Percentiles rank a stretch among this genome's conserved stretches.
These are phyloP conservation scores for Syncerus caffer DNA, from an alignment of 2,797 vertebrate genomes.

Conservation along the genomic window DNA sequence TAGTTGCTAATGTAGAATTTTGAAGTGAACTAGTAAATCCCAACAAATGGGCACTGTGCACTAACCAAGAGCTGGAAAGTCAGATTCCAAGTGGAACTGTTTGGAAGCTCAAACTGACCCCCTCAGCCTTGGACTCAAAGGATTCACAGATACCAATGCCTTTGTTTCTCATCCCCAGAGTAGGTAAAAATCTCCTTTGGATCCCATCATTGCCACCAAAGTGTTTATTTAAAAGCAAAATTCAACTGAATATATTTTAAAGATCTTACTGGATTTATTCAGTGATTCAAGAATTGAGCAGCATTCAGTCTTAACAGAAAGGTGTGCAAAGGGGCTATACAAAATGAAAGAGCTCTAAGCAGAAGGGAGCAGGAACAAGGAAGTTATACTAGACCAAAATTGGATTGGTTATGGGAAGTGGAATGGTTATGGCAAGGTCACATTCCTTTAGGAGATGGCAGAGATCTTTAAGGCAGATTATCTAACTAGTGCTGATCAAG, in stretches of 20 bases:
- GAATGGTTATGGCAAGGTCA: not conserved
- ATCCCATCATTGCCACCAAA: not conserved
- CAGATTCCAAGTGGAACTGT: not conserved
- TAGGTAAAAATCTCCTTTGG: not conserved
- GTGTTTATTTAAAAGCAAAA: not conserved
- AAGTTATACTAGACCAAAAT: not conserved
- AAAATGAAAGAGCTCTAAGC: not conserved
- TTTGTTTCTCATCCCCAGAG: not conserved
- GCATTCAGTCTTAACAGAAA: not conserved
- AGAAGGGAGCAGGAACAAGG: not conserved
- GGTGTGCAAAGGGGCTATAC: not conserved
- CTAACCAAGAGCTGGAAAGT: not conserved
- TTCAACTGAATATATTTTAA: not conserved
- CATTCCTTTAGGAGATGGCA: not conserved
- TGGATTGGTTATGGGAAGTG: not conserved
- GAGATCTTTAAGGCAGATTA: not conserved
- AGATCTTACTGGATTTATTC: not conserved
- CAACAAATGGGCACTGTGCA: not conserved
- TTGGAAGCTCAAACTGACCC: not conserved
- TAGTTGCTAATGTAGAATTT: not conserved
- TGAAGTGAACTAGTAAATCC: not conserved
- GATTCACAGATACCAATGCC: not conserved
- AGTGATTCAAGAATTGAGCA: not conserved
- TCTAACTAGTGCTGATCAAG: not conserved
- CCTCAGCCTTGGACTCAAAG: not conserved